Conservation (phyloP, 2,113 vertebrate genomes). For the Gasterosteus nipponicus region DNA sequence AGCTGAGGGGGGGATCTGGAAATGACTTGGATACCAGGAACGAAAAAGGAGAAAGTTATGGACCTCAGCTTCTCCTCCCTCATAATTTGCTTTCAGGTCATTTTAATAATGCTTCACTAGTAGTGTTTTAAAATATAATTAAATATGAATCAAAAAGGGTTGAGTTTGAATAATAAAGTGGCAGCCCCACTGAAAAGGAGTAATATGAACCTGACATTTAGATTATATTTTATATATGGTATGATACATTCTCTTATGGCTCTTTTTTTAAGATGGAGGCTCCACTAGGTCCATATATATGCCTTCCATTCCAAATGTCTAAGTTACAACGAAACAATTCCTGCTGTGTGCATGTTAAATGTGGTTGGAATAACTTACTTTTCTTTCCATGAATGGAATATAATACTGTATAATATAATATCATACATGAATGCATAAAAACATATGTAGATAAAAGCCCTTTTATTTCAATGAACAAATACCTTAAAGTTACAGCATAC, state of each 20-base stretch:
- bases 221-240: not conserved
- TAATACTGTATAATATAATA: not conserved
- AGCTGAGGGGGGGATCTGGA: not conserved
- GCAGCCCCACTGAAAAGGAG: not conserved
- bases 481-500: not conserved
- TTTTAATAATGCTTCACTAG: slow-evolving; percentile 28
- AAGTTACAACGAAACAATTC: not conserved
- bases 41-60: not conserved
- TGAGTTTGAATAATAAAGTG: slow-evolving; percentile 13
- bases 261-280: not conserved
- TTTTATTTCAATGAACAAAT: too few relatives aligned
- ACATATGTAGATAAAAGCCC: not conserved
- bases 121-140: slow-evolving; percentile 38
- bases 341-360: not conserved
- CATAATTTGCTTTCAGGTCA: slow-evolving; percentile 26
- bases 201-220: not conserved
- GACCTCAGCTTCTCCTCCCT: not conserved
- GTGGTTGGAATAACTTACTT: not conserved
- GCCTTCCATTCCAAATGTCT: not conserved
- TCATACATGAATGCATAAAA: slow-evolving; percentile 15
- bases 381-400: not conserved
- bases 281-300: not conserved
- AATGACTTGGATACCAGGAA: not conserved
- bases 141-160: slow-evolving; percentile 44
- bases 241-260: not conserved